Percentiles rank a stretch among this genome's conserved stretches.
phyloP scores from a whole-genome alignment of 2,797 vertebrate genomes.

The Valencia hispanica region DNA sequence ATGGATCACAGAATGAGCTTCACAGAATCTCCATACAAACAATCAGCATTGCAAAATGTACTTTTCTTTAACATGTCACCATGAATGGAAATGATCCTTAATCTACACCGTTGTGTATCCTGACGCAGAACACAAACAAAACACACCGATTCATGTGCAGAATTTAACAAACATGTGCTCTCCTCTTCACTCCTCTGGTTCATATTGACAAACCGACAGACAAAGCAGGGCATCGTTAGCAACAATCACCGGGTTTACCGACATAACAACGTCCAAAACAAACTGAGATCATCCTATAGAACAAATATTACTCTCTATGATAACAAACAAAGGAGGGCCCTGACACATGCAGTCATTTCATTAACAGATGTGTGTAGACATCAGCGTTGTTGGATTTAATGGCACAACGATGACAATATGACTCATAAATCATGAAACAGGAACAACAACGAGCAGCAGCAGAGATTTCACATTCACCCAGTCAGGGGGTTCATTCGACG shows the following conservation, averaged over 20 bases:
- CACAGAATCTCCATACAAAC: not conserved
- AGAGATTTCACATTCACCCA: not conserved
- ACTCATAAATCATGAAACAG: slow-evolving; percentile 45
- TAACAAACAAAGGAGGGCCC: slow-evolving; percentile 3
- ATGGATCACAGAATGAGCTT: not conserved
- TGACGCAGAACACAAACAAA: not conserved
- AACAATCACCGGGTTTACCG: slow-evolving; percentile 58
- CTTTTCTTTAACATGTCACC: not conserved
- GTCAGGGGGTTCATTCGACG: not conserved
- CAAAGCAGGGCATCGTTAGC: slow-evolving; percentile 44
- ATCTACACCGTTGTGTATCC: not conserved
- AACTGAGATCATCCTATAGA: slow-evolving; percentile 61
- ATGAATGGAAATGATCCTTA: not conserved
- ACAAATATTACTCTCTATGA: slow-evolving; percentile 26
- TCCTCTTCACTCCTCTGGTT: slow-evolving; percentile 19
- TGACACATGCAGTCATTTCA: slow-evolving; percentile 57
- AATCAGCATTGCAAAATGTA: not conserved
- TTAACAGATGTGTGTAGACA: slow-evolving; percentile 64
- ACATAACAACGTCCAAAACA: slow-evolving; percentile 62
- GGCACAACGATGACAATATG: slow-evolving; percentile 25
- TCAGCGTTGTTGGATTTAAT: slow-evolving; percentile 35
- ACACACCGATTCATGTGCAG: slow-evolving; percentile 5
- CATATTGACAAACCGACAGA: slow-evolving; percentile 28
- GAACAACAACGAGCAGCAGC: slow-evolving; percentile 13
- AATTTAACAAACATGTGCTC: slow-evolving; percentile 16